Base-by-base conservation (phyloP, 2,888 invertebrate genomes). In the Drosophila kuntzei region DNA sequence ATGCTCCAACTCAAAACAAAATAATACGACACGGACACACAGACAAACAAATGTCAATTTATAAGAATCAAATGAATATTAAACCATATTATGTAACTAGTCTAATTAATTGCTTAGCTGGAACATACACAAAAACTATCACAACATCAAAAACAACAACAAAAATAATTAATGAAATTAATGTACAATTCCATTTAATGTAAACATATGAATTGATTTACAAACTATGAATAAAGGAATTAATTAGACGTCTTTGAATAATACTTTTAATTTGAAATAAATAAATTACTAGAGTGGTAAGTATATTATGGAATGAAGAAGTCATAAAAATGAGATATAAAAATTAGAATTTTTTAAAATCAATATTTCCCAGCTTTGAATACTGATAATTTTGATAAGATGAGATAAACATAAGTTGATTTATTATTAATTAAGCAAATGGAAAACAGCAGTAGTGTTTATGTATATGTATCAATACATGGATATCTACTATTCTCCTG, bases 61-160 rank as follows among this genome's bases (percentile, higher is more conserved):
- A 88, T 88, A 83, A 80, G 89, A 88, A 86, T 83, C 80, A 86
- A 86, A 88, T 76, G 84, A 71, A 87, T 83, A 55, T 80, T 88
- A 88, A 84, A 88, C 83, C 83, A 87, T 85, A 85, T 85, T 89
- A 87, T 84, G 84, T 84, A 80, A 87, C 76, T 89, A 89, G 85
- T 84, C 79, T 74, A 89, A 70, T 80, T 69, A 59, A 84, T 71
- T 73, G 81, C 79, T 84, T 89, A 79, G 85, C 85, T 80, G 76
- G 65, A 78, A 75, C 80, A 51, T 70, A 74, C 74, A 71, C 80
- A 65, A 77, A 55, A 57, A 57, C 16, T 63, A 76, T 53, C 55
- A 75, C 70, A 43, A 29, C 36, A 60, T 60, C 57, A 71, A 58
- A 8, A 27, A 20, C 12, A 37, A 68, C 34, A 59, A 57, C 27